Evolutionary conservation across 2,888 invertebrate genomes (phyloP).

Genomic region (Mylabris sibirica): DNA sequence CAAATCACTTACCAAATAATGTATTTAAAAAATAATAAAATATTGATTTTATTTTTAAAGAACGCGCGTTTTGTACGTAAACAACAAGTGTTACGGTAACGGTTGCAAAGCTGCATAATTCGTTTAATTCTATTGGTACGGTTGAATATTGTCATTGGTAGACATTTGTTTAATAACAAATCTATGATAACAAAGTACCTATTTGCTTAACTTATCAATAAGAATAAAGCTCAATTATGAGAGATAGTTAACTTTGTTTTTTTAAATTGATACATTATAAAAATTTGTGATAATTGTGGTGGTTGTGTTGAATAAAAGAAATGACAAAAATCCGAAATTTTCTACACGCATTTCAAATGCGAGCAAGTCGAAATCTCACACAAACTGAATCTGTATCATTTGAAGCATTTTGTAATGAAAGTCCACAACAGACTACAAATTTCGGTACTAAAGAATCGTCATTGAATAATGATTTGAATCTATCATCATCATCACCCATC

Average conservation of each 20-base stretch:
- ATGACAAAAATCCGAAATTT: constrained; percentile 55
- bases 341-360: constrained; percentile 50
- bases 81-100: no score
- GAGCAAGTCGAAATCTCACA: constrained; percentile 50
- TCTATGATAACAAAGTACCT: no score
- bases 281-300: not conserved
- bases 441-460: constrained; percentile 65
- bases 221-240: not conserved
- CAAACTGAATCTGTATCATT: constrained; percentile 63
- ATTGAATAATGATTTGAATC: constrained; percentile 60
- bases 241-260: not conserved
- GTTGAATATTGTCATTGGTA: not conserved
- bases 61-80: no score
- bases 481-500: constrained; percentile 54
- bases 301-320: not conserved
- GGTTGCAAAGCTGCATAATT: not conserved
- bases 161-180: not conserved
- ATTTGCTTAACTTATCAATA: no score
- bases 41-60: no score
- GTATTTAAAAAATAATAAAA: no score
- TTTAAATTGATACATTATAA: not conserved
- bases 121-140: not conserved
- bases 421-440: constrained; percentile 57
- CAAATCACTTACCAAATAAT: no score
- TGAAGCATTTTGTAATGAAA: constrained; percentile 69